Conservation (phyloP, 2,888 invertebrate genomes). For the Auanema sp. region DNA sequence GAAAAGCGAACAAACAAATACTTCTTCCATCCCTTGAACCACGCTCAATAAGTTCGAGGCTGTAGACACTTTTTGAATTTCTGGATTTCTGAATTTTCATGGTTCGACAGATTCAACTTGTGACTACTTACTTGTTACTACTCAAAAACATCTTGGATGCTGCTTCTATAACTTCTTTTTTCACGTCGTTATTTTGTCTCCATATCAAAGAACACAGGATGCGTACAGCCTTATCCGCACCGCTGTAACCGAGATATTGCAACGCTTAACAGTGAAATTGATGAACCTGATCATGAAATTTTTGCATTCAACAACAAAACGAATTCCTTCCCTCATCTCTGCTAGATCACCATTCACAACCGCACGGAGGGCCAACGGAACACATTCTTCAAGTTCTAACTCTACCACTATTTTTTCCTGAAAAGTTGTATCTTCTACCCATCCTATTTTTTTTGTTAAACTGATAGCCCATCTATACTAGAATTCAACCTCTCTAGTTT, state of each 20-base stretch:
- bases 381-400: slow-evolving; percentile 26
- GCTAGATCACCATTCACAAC: slow-evolving; percentile 35
- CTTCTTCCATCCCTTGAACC: slow-evolving; percentile 23
- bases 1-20: slow-evolving; percentile 1
- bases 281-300: slow-evolving; percentile 61
- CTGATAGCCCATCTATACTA: not conserved
- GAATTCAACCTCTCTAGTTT: slow-evolving; percentile 5
- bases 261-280: not conserved
- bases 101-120: slow-evolving; percentile 1
- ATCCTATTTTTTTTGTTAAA: not conserved
- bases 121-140: slow-evolving; percentile 22
- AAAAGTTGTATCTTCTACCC: slow-evolving; percentile 6
- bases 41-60: slow-evolving; percentile 32
- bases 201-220: slow-evolving; percentile 44
- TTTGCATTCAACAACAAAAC: slow-evolving; percentile 77
- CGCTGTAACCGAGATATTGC: slow-evolving; percentile 15
- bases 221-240: slow-evolving; percentile 34
- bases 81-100: slow-evolving; percentile 14
- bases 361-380: slow-evolving; percentile 30
- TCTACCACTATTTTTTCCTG: slow-evolving; percentile 38
- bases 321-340: slow-evolving; percentile 73
- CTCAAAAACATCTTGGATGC: slow-evolving; percentile 42
- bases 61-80: slow-evolving; percentile 24
- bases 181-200: slow-evolving; percentile 32
- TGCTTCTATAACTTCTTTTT: slow-evolving; percentile 32